These are phyloP conservation scores for Margarornis squamiger DNA, from an alignment of 2,797 vertebrate genomes.

Conservation along the genomic window DNA sequence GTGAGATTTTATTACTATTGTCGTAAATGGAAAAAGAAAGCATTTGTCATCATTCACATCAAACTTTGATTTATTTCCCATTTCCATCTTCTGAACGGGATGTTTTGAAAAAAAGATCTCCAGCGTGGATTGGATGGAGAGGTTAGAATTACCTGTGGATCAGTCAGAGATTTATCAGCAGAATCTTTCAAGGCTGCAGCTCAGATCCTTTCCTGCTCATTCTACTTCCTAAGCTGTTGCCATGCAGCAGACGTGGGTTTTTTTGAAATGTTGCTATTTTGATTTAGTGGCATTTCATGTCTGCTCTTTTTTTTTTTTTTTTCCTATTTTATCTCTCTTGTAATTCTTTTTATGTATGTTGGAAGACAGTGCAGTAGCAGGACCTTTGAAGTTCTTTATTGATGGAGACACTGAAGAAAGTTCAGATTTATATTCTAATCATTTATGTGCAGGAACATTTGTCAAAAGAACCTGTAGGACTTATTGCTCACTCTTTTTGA, in stretches of 20 bases:
- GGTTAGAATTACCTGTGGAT: not conserved
- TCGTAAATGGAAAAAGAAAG: not conserved
- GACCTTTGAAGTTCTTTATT: not conserved
- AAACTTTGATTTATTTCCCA: not conserved
- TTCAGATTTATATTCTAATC: not conserved
- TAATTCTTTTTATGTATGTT: not conserved
- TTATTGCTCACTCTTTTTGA: not conserved
- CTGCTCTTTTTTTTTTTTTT: not conserved
- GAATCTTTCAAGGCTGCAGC: not conserved
- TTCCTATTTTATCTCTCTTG: not conserved
- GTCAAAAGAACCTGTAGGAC: not conserved
- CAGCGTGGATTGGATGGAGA: not conserved
- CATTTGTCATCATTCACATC: not conserved
- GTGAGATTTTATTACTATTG: not conserved
- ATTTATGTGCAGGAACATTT: not conserved
- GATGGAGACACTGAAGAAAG: not conserved
- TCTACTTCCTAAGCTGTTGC: not conserved
- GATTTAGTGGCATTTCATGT: not conserved
- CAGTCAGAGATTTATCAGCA: not conserved
- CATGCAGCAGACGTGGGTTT: not conserved
- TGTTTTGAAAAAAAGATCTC: not conserved
- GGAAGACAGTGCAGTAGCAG: not conserved
- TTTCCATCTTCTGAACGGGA: not conserved
- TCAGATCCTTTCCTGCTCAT: not conserved
- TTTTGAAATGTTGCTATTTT: not conserved